phyloP scores from a whole-genome alignment of 2,888 invertebrate genomes.

The Drosophila yooni region DNA sequence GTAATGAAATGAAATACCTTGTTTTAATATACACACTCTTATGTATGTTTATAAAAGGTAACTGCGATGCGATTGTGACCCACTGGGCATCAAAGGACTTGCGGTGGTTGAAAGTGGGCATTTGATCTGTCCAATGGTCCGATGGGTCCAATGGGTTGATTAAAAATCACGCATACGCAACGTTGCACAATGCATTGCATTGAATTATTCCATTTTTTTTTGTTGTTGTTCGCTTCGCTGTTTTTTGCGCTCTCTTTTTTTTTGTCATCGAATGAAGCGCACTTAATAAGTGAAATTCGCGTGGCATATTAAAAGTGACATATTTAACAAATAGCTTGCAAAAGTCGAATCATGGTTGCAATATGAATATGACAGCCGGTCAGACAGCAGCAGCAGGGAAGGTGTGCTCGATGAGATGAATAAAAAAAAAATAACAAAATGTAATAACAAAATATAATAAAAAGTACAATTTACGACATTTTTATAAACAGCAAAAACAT shows the following conservation, averaged over 20 bases:
- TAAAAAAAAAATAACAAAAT: background rate
- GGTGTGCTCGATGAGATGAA: background rate
- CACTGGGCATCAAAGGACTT: slow-evolving; percentile 25
- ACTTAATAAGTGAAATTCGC: slow-evolving; percentile 73
- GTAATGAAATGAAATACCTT: slow-evolving; percentile 57
- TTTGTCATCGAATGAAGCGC: slow-evolving; percentile 61
- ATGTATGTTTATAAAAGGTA: slow-evolving; percentile 32
- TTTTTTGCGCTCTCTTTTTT: slow-evolving; percentile 10
- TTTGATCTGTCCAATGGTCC: slow-evolving; percentile 23
- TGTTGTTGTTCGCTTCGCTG: slow-evolving; percentile 10
- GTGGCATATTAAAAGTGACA: slow-evolving; percentile 73
- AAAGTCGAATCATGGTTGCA: slow-evolving; percentile 53
- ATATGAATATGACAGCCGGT: slow-evolving; percentile 65
- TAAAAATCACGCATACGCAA: slow-evolving; percentile 72
- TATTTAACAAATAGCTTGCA: slow-evolving; percentile 70
- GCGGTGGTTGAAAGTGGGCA: slow-evolving; percentile 3
- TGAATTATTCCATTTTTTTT: slow-evolving; percentile 28
- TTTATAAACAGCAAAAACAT: slow-evolving; percentile 56
- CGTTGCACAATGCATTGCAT: slow-evolving; percentile 54
- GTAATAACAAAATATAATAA: slow-evolving; percentile 10
- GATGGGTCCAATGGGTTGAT: slow-evolving; percentile 44
- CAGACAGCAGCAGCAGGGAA: slow-evolving; percentile 10
- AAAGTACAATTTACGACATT: slow-evolving; percentile 48
- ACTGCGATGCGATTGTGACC: slow-evolving; percentile 29
- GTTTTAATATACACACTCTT: slow-evolving; percentile 31